phyloP scores from a whole-genome alignment of 2,888 invertebrate genomes.

The Thalpophila matura region DNA sequence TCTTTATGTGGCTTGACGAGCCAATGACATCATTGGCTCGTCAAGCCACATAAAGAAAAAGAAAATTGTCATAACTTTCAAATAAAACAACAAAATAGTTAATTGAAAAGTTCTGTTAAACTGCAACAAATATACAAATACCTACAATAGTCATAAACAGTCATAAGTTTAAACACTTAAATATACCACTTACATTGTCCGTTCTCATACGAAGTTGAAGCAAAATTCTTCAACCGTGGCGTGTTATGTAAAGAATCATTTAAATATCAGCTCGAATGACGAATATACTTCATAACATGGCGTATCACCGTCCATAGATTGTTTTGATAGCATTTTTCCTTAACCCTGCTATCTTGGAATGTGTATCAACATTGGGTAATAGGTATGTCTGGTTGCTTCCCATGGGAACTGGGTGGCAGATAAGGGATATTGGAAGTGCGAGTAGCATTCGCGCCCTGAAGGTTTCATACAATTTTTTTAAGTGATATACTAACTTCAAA shows the following conservation, averaged over 20 bases:
- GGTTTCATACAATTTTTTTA: too few relatives aligned
- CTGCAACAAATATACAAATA: too few relatives aligned
- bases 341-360: conserved; percentile 61
- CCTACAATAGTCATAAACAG: too few relatives aligned
- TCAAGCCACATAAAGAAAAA: too few relatives aligned
- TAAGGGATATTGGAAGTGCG: conserved; percentile 18
- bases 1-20: too few relatives aligned
- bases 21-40: too few relatives aligned
- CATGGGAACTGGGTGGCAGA: conserved; percentile 54
- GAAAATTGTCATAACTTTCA: too few relatives aligned
- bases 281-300: conserved; percentile 41
- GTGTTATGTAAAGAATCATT: conserved; percentile 46
- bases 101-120: too few relatives aligned
- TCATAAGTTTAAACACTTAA: too few relatives aligned
- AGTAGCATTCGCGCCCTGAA: too few relatives aligned
- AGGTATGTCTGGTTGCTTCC: conserved; percentile 37
- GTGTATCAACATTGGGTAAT: conserved; percentile 67
- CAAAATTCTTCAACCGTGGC: conserved; percentile 10
- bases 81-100: too few relatives aligned
- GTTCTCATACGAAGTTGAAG: conserved; percentile 19
- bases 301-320: conserved; percentile 32
- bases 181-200: conserved; percentile 6
- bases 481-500: too few relatives aligned
- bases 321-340: conserved; percentile 64
- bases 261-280: conserved; percentile 29